These are phyloP conservation scores for Eciton burchellii DNA, from an alignment of 1,140 invertebrate genomes.

Conservation along the genomic window DNA sequence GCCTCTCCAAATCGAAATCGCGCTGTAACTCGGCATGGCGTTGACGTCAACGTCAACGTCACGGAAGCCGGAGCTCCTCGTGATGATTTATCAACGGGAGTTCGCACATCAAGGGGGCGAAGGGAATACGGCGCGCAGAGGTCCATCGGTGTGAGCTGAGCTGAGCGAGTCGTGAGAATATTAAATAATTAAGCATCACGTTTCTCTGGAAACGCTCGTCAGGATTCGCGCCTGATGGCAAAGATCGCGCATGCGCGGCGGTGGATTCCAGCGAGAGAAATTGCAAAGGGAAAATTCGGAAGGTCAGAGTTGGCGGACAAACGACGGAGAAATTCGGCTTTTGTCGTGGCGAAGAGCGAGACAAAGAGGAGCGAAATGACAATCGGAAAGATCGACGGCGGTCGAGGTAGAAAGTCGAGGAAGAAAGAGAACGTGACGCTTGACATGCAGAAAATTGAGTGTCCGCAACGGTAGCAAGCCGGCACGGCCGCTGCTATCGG, in stretches of 20 bases:
- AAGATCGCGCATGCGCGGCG: no score
- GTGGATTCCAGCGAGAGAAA: background rate
- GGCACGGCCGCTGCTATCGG: slow-evolving; percentile 28
- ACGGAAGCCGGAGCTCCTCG: no score
- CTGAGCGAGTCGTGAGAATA: no score
- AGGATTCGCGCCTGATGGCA: no score
- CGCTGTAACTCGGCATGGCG: background rate
- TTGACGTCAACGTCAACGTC: background rate
- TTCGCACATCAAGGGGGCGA: no score
- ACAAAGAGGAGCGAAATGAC: slow-evolving; percentile 52
- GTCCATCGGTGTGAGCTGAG: no score
- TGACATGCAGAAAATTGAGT: slow-evolving; percentile 62
- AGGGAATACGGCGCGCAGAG: no score
- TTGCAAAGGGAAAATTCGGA: background rate
- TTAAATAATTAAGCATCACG: no score
- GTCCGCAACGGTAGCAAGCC: slow-evolving; percentile 8
- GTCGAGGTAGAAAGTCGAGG: slow-evolving; percentile 68
- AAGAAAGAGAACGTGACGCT: slow-evolving; percentile 70
- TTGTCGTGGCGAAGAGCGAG: background rate
- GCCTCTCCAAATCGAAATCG: background rate
- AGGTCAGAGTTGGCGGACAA: background rate
- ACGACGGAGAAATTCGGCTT: slow-evolving; percentile 10
- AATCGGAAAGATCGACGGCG: slow-evolving; percentile 50
- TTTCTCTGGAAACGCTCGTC: no score
- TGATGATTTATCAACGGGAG: background rate